Percentiles rank a stretch among this genome's conserved stretches.
phyloP scores from a whole-genome alignment of 2,888 invertebrate genomes.

The Ctenicera cuprea region DNA sequence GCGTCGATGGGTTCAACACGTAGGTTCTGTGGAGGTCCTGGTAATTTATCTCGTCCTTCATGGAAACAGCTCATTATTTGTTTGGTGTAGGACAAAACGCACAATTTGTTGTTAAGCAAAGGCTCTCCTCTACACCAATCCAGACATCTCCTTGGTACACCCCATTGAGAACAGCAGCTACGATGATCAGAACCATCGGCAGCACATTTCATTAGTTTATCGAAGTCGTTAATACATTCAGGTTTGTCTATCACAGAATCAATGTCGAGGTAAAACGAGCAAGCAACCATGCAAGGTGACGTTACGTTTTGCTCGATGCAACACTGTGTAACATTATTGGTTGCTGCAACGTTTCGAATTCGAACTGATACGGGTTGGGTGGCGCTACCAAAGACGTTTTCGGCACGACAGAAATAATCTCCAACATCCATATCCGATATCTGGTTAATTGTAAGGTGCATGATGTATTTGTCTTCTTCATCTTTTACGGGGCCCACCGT shows the following conservation, averaged over 20 bases:
- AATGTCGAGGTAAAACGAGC: constrained; percentile 88
- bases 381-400: constrained; percentile 86
- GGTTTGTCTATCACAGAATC: constrained; percentile 88
- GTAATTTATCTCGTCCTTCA: constrained; percentile 84
- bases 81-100: constrained; percentile 83
- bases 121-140: constrained; percentile 90
- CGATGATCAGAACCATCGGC: constrained; percentile 89
- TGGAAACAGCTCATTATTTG: constrained; percentile 88
- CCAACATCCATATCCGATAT: constrained; percentile 83
- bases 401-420: constrained; percentile 89
- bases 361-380: constrained; percentile 84
- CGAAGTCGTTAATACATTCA: constrained; percentile 88
- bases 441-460: constrained; percentile 84
- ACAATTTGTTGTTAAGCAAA: constrained; percentile 78
- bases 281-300: constrained; percentile 86
- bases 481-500: constrained; percentile 77
- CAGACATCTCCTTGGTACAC: constrained; percentile 87
- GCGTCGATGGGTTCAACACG: constrained; percentile 76
- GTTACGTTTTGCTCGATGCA: constrained; percentile 89
- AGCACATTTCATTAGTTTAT: constrained; percentile 90
- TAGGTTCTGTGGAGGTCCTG: constrained; percentile 86
- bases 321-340: constrained; percentile 86
- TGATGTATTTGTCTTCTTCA: constrained; percentile 82
- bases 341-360: constrained; percentile 78
- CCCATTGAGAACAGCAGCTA: constrained; percentile 86